These are phyloP conservation scores for Apis mellifera DNA, from an alignment of 1,140 invertebrate species.

Conservation along the genomic window Amel_HAv3.1 CM009931.2:17168501-17169000, in stretches of 20 bases:
- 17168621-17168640: background rate
- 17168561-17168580: background rate
- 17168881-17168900: background rate
- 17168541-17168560: background rate
- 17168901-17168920: background rate
- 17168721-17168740: slow-evolving; percentile 35
- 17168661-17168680: slow-evolving; percentile 23
- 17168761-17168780: slow-evolving; percentile 12
- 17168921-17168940: background rate
- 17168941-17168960: background rate
- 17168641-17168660: background rate
- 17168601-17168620: no score
- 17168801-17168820: slow-evolving; percentile 34
- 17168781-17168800: slow-evolving; percentile 42
- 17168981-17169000: background rate
- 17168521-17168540: background rate
- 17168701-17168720: slow-evolving; percentile 32
- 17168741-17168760: slow-evolving; percentile 16
- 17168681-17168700: slow-evolving; percentile 6
- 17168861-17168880: background rate
- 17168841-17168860: background rate
- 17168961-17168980: background rate
- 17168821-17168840: background rate
- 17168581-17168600: background rate
- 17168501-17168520: background rate